Base-by-base conservation (phyloP, 1,140 invertebrate genomes). In the Eufriesea mexicana region DNA sequence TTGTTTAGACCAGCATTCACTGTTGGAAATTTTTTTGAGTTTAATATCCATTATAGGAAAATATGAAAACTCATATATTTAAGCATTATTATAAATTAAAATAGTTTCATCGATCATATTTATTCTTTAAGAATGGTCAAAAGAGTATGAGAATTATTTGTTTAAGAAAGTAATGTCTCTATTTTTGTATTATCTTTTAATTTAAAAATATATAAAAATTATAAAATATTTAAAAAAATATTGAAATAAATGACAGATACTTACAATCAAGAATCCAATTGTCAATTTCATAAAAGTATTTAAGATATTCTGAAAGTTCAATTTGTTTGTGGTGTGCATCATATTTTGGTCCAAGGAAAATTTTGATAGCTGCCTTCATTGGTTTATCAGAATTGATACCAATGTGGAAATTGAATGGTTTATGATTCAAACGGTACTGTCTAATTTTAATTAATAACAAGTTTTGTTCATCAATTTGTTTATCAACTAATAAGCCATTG, bases 271-370 rank as follows among this genome's bases (percentile, higher is more conserved):
- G 71, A 0, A 93, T 87, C 88, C 93, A 95, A 59, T 92, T 92
- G 81, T 95, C 96, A 8, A 97, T 92, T 91, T 96, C 95, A 67
- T 97, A 95, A 87, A 96, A 97, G 89, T 96, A 95, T 82, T 94
- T 90, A 82, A 94, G 94, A 86, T 94, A 95, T 9, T 96, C 92
- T 54, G 90, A 88, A 23, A 95, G 91, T 54, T 95, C 88, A 5
- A 95, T 84, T 5, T 90, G 68, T 62, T 95, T 94, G 20, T 95
- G 95, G 79, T 95, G 92, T 76, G 94, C 93, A 79, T 96, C 95
- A 86, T 96, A 96, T 91, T 96, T 96, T 5, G 96, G 97, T 61
- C 96, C 96, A 55, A 97, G 88, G 95, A 96, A 97, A 28, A 97
- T 91, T 66, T 96, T 95, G 51, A 97, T 92, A 57, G 95, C 91